Conservation (phyloP, 2,797 vertebrate species). For the Spinus pinus region DNA sequence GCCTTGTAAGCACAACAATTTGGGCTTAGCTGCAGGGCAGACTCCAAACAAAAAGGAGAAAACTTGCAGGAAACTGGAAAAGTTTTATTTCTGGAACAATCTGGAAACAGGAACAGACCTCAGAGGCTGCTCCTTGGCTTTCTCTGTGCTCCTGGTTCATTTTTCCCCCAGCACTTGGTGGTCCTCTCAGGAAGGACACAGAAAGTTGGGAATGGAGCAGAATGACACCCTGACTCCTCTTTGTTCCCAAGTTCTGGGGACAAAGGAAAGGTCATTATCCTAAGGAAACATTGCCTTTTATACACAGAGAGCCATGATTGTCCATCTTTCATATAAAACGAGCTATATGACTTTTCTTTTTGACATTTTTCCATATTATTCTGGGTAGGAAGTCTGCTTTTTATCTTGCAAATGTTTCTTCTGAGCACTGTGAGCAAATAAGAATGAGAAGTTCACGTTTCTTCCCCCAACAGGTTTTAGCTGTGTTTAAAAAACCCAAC, state of each 20-base stretch:
- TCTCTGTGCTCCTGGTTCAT: neutral
- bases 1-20: neutral
- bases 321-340: neutral
- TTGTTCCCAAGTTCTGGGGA: neutral
- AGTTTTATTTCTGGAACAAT: neutral
- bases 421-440: neutral
- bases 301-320: neutral
- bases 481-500: rapidly evolving
- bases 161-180: neutral
- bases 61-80: neutral
- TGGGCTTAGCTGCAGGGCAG: neutral
- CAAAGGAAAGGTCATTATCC: neutral
- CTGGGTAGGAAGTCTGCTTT: neutral
- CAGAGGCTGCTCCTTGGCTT: neutral
- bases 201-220: neutral
- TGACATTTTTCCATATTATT: neutral
- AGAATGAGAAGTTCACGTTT: neutral
- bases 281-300: neutral
- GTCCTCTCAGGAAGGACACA: rapidly evolving
- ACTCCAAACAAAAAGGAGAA: neutral
- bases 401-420: neutral
- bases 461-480: neutral
- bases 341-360: neutral
- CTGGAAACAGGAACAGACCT: neutral
- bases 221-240: neutral